Base-by-base conservation (phyloP, 2,888 invertebrate species). In the Germaria angustata region DNA sequence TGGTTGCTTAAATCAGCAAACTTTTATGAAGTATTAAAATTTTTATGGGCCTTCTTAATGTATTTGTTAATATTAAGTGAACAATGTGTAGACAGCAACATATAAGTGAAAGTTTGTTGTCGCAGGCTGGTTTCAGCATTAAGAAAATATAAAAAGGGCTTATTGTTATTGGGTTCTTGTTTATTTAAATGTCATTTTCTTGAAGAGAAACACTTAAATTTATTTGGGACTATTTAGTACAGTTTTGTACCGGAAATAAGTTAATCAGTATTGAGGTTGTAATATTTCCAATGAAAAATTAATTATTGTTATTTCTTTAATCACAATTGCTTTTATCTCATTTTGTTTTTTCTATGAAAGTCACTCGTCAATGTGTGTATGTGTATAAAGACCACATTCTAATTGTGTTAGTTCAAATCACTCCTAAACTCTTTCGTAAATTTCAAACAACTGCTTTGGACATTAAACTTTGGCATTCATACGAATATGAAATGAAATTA, bases 401-500 rank as follows among this genome's bases (percentile, higher is more conserved):
- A 3, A n/a, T 22, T 36, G 8, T n/a, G 15, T 9, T 8, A 46
- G 11, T 32, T 24, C 3, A 61, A 49, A 24, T 61, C 3, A 36
- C 39, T 20, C 49, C 39, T 11, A 17, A 61, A 61, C 17, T 61
- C 28, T 20, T 59, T 41, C 11, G n/a, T 15, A n/a, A 73, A n/a
- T 53, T 53, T 41, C 17, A 51, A 39, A 41, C 39, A 53, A 63
- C 41, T 73, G 72, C 11, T 51, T 41, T 41, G 51, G 63, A 73
- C 41, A 73, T 63, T 41, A 53, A 63, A 73, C 41, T 53, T 73
- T 73, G 32, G 20, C 53, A 63, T 63, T 41, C 32, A 59, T 20
- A 32, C 34, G 57, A 57, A 77, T 22, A 68, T 55, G 34, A 68
- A 63, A 55, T 76, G 39, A 68, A 59, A 68, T 59, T 39, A 66